A percentile compares a stretch with the other conserved stretches of the same genome.
phyloP scores from a whole-genome alignment of 2,113 vertebrate species.

The rat (Rattus norvegicus) region GRCr8 NC_086023.1:157586001-157586500 shows the following conservation, averaged over 20 bases:
- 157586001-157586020: no score
- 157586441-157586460: background rate
- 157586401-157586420: background rate
- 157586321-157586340: no score
- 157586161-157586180: no score
- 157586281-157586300: background rate
- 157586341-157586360: background rate
- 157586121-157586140: no score
- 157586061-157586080: no score
- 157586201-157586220: background rate
- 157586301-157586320: background rate
- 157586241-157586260: background rate
- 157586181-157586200: no score
- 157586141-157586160: no score
- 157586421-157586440: background rate
- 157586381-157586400: background rate
- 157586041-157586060: no score
- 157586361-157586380: background rate
- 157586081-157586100: no score
- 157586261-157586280: background rate
- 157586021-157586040: no score
- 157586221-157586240: background rate
- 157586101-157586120: no score
- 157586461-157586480: background rate
- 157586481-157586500: background rate